Conservation (phyloP, 1,140 invertebrate species). For the Portunus trituberculatus region DNA sequence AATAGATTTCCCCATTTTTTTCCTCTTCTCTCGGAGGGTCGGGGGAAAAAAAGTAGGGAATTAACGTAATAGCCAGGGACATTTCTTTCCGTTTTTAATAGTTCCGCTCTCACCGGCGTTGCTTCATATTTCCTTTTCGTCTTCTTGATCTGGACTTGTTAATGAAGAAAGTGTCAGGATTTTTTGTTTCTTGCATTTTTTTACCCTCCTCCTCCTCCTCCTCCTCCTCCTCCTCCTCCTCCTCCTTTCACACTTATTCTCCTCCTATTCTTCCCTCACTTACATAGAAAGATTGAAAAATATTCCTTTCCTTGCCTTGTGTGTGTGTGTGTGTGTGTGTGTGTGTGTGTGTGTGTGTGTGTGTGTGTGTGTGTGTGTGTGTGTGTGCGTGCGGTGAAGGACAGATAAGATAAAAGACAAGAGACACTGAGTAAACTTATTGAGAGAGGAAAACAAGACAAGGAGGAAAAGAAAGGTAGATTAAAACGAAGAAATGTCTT, state of each 20-base stretch:
- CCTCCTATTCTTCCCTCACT: not conserved
- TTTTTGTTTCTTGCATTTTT: not conserved
- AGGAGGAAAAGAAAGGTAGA: too few relatives aligned
- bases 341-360: not conserved
- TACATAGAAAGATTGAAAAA: not conserved
- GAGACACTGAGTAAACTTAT: too few relatives aligned
- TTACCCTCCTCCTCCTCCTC: not conserved
- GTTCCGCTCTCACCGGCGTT: not conserved
- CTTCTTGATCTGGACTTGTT: not conserved
- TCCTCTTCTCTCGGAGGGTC: not conserved
- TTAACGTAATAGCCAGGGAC: conserved; percentile 7
- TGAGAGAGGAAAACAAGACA: too few relatives aligned
- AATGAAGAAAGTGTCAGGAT: not conserved
- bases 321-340: not conserved
- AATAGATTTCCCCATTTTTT: conserved; percentile 28
- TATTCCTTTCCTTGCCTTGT: not conserved
- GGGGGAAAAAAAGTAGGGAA: not conserved
- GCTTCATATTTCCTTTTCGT: conserved; percentile 14
- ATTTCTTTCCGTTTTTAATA: conserved; percentile 21
- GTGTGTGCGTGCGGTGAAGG: not conserved
- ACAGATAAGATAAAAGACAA: too few relatives aligned
- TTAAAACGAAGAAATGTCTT: not conserved
- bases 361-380: conserved; percentile 15
- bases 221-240: not conserved
- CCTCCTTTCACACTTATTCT: not conserved